Base-by-base conservation (phyloP, 2,888 invertebrate genomes). In the Ormyrus thymus region DNA sequence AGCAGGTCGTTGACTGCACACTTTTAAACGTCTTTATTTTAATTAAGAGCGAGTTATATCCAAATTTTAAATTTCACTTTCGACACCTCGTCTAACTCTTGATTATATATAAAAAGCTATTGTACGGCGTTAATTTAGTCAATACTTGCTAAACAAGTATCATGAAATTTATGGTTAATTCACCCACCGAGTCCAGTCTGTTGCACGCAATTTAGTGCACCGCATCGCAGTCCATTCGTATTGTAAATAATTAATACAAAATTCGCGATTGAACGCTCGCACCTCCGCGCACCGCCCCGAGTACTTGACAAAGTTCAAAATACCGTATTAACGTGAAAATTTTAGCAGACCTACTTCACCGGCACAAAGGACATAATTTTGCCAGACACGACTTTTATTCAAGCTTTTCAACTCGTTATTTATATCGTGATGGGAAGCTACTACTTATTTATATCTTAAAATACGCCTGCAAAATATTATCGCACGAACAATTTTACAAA, bases 221-320 rank as follows among this genome's bases (percentile, higher is more conserved):
- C 48, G 29, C 69, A 69, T 62, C 46, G 69, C 48, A 15, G 10
- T 55, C 48, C 50, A 9, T 50, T 62, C 62, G 46, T 50, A 59
- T 46, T 62, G 13, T 56, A 62, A 70, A 76, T 70, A 64, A 64
- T 76, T 76, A 64, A 76, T 76, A 10, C 15, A 45, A 70, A 76
- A 64, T 64, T 64, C 11, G 45, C 51, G 64, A 76, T 76, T 70
- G 64, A 70, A 50, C 70, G 64, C 70, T 64, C 50, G 55, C 10
- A 53, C 15, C 13, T 46, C 29, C 29, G 45, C 8, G 7, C 55
- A 5, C 53, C 48, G 9, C 15, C n/a, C 7, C 29, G 51, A 62
- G 55, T 43, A 45, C 62, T 15, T 6, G 45, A 11, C 71, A 72
- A 61, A 50, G 43, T 48, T 61, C 9, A n/a, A 13, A 62, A 62